Conservation (phyloP, 2,888 invertebrate species). For the Glaucopsyche alexis region DNA sequence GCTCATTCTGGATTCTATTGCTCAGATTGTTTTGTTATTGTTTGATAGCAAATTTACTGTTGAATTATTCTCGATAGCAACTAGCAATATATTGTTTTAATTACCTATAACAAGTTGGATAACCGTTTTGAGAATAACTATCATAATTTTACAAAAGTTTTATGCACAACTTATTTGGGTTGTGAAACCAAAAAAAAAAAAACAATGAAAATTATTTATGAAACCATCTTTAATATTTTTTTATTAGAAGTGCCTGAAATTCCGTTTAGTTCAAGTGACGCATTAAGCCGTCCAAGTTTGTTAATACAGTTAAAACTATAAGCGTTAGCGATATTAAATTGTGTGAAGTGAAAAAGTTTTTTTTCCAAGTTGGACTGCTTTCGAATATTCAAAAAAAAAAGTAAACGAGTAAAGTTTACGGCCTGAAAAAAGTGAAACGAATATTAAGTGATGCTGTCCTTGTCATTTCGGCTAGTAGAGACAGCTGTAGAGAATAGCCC, state of each 20-base stretch:
- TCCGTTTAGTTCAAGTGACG: not conserved
- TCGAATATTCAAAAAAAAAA: too few species aligned
- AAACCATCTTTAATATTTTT: not conserved
- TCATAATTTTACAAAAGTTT: too few species aligned
- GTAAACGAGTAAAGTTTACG: too few species aligned
- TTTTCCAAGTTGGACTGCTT: too few species aligned
- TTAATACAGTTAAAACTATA: not conserved
- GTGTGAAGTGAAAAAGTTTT: too few species aligned
- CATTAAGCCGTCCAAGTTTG: not conserved
- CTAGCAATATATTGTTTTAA: not conserved
- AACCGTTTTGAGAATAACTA: not conserved
- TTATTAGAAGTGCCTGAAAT: not conserved
- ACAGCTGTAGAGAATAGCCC: too few species aligned
- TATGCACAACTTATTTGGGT: not conserved
- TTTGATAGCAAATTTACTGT: not conserved
- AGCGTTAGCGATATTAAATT: not conserved
- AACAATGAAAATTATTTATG: not conserved
- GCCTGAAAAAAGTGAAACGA: too few species aligned
- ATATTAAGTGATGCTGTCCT: too few species aligned
- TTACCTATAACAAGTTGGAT: not conserved
- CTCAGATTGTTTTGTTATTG: not conserved
- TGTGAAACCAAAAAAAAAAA: not conserved
- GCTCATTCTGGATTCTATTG: not conserved
- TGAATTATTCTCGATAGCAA: not conserved
- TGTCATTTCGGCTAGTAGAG: too few species aligned